Evolutionary conservation across 2,888 invertebrate genomes (phyloP), one percentile per base, ranked within the genome.

Genomic region (Noctua comes): DNA sequence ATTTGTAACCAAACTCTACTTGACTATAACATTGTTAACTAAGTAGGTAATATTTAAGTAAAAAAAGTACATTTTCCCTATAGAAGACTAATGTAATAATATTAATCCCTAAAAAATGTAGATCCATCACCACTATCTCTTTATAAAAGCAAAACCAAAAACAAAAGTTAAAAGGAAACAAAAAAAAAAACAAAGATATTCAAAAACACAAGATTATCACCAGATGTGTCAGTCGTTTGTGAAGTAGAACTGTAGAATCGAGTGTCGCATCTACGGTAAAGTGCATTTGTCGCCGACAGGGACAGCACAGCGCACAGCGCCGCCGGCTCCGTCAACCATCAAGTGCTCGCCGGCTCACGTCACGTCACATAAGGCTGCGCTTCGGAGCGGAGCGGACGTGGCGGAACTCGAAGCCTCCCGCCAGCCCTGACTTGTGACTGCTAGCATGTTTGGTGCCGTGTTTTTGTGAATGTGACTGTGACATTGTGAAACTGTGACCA

Each of bases 341-440:
- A 43, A 51, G 21, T 74, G 65, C 36, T 46, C 46, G 5, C 93
- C 54, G 93, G 65, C 40, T 31, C 91, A 93, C 94, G 94, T 31
- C 91, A 93, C 94, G 94, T 93, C 84, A 87, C 77, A 68, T 80
- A 85, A 93, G 93, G 93, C 92, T 93, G 93, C 92, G 95, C 93
- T 90, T 86, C 89, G 92, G 92, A 88, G 88, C 91, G 88, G 89
- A 88, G 88, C 92, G 91, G 95, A 94, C 95, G 96, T 92, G 93
- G 70, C 86, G 80, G 70, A 73, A 80, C 68, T 80, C 64, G 27
- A 70, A 80, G 66, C 77, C 83, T 66, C 76, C 69, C 80, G 68
- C 77, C 71, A 72, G 65, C 78, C 65, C 72, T 84, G 46, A 73
- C 57, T 77, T 88, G 89, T 93, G 91, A 90, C 92, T 90, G 88